phyloP scores from a whole-genome alignment of 2,888 invertebrate species.

The Meganola albula region DNA sequence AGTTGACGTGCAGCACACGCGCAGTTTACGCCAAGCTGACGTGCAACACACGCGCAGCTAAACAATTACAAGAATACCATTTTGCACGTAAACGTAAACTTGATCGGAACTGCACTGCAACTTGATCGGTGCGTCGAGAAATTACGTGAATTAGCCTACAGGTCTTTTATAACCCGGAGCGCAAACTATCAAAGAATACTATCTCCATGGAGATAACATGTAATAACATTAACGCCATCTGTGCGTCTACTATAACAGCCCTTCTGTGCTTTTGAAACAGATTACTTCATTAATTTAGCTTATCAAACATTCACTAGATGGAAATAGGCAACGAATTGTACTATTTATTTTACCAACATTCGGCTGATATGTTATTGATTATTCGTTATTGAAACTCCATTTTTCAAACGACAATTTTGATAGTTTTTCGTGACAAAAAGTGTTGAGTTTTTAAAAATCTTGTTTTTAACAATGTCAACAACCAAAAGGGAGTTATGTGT shows the following conservation, averaged over 20 bases:
- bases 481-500: too few species aligned
- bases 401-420: slow-evolving; percentile 5
- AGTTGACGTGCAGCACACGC: too few species aligned
- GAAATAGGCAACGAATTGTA: slow-evolving; percentile 6
- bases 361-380: slow-evolving; percentile 8
- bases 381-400: slow-evolving; percentile 8
- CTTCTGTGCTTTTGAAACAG: slow-evolving; percentile 10
- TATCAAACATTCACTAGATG: slow-evolving; percentile 9
- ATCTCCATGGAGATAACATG: neutral
- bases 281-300: slow-evolving; percentile 6
- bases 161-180: neutral
- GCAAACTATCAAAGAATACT: slow-evolving; percentile 3
- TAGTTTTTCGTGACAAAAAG: slow-evolving; percentile 4
- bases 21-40: too few species aligned
- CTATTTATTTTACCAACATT: slow-evolving; percentile 6
- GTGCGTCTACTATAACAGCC: slow-evolving; percentile 6
- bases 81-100: too few species aligned
- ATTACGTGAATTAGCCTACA: too few species aligned
- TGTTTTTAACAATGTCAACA: too few species aligned
- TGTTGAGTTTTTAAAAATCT: neutral
- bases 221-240: slow-evolving; percentile 5
- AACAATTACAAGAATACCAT: too few species aligned
- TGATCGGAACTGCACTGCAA: too few species aligned
- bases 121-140: too few species aligned
- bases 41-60: too few species aligned